These are phyloP conservation scores for Papilio demoleus DNA, from an alignment of 2,888 invertebrate species.

Conservation along the genomic window DNA sequence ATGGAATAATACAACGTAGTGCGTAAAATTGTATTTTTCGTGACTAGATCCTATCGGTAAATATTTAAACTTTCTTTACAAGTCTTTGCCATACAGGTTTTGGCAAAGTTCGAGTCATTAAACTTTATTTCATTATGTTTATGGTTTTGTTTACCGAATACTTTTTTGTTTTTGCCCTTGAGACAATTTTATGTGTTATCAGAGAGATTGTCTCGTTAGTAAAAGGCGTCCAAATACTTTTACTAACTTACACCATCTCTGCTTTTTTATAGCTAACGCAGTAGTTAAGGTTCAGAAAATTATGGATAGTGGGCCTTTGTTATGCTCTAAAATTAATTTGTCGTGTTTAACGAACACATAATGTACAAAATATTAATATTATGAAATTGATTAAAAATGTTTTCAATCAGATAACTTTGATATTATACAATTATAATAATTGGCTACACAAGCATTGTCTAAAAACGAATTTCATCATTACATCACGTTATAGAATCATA, in stretches of 20 bases:
- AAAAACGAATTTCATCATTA: neutral
- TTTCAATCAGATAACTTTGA: too few relatives aligned
- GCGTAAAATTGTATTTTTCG: neutral
- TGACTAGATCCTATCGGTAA: neutral
- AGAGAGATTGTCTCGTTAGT: conserved; percentile 26
- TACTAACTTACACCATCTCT: neutral
- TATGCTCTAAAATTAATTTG: neutral
- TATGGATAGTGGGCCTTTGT: neutral
- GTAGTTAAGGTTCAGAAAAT: neutral
- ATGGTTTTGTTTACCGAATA: conserved; percentile 20
- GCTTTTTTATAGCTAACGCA: neutral
- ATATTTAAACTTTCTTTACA: conserved; percentile 2
- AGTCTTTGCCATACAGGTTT: neutral
- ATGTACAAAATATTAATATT: neutral
- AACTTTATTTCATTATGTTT: conserved; percentile 3
- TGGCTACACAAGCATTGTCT: neutral
- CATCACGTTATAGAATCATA: neutral
- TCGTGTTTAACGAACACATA: neutral
- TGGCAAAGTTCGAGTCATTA: conserved; percentile 6
- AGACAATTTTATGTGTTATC: conserved; percentile 42
- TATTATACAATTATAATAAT: too few relatives aligned
- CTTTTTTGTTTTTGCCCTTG: conserved; percentile 33
- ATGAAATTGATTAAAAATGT: neutral
- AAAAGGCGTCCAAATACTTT: neutral
- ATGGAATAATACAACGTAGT: neutral